phyloP scores from a whole-genome alignment of 2,113 vertebrate species.

The Gasterosteus nipponicus region DNA sequence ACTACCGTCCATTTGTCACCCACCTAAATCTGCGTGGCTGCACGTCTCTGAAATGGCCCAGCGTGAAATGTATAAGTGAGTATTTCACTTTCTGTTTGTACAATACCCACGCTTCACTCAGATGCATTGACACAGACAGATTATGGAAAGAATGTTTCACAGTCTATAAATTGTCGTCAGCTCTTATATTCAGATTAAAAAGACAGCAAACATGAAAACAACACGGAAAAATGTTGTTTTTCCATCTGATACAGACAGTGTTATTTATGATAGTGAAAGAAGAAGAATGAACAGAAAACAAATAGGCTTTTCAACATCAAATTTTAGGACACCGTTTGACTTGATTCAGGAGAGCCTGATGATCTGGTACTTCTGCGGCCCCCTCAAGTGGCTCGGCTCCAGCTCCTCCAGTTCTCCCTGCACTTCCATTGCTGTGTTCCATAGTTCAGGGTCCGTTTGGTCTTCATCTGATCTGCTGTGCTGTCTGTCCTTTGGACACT shows the following conservation, averaged over 20 bases:
- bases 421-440: constrained; percentile 64
- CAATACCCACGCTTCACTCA: background rate
- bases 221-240: constrained; percentile 22
- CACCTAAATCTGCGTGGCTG: constrained; percentile 75
- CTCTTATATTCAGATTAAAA: constrained; percentile 42
- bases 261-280: constrained; percentile 28
- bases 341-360: constrained; percentile 64
- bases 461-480: constrained; percentile 28
- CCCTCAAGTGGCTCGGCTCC: constrained; percentile 69
- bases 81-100: constrained; percentile 7
- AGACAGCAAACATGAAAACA: constrained; percentile 23
- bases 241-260: constrained; percentile 71
- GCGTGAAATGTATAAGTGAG: constrained; percentile 73
- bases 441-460: constrained; percentile 55
- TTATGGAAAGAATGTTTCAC: constrained; percentile 9
- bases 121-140: background rate
- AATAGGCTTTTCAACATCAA: background rate
- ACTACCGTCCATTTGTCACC: constrained; percentile 65
- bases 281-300: constrained; percentile 18
- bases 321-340: constrained; percentile 13
- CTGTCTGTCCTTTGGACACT: constrained; percentile 68
- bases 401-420: constrained; percentile 69
- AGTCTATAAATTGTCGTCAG: background rate
- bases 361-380: constrained; percentile 68
- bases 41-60: constrained; percentile 48